Evolutionary conservation across 2,113 vertebrate genomes (phyloP), one percentile per base, ranked within the genome.

Genomic region (Nothoprocta perdicaria): DNA sequence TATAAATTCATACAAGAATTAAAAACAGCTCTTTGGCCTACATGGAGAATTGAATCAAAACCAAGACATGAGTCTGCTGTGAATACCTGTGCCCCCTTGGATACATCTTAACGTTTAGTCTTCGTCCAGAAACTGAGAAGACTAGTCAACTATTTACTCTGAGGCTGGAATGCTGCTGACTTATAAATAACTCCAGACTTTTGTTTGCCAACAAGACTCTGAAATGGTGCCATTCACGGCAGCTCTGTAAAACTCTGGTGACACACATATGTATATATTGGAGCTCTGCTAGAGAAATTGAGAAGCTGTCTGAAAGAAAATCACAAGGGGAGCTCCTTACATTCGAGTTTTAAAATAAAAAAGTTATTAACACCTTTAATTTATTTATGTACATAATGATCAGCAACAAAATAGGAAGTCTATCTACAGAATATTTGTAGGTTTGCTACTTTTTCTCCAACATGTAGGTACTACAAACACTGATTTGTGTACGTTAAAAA

Each of bases 1-100:
- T 67, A 60, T 80, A 95, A 90, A 94, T 93, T 85, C 84, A 73
- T 63, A 60, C 3, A 63, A 79, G 50, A 89, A 90, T 90, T 88
- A 73, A 69, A 81, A 88, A 1, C 75, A 93, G 89, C 18, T 82
- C 67, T 85, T 92, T 92, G 90, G 75, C 84, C 41, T 86, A 66
- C 45, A 12, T 12, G 73, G 55, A 58, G 58, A 88, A 50, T 45
- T 87, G 84, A 89, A 95, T 80, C 50, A 74, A 77, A 72, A 84
- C 45, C 79, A 94, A 87, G 78, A 89, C 21, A 5, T 79, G 46
- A 69, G 71, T 73, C 63, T 92, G 78, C 67, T 92, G 6, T 77
- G 86, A 74, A 82, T 87, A 94, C 84, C 67, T 91, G 60, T 33
- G 18, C 76, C 46, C 23, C 31, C 26, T 4, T 91, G 84, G 72